Evolutionary conservation across 1,140 invertebrate species (phyloP).

Genomic region (Thaumetopoea pityocampa): DNA sequence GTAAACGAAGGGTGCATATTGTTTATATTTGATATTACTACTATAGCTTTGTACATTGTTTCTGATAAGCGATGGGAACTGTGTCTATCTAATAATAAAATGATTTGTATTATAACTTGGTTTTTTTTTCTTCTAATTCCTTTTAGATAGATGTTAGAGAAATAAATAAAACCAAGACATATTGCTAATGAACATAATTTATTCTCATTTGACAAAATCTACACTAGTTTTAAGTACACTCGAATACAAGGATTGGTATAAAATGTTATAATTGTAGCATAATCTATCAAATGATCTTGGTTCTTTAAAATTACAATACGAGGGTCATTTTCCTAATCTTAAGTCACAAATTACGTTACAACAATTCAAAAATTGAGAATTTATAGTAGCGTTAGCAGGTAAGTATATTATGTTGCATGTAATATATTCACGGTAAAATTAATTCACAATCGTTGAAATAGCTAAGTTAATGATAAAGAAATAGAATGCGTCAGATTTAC

Average conservation of each 20-base stretch:
- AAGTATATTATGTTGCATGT: not conserved
- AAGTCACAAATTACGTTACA: slow-evolving; percentile 8
- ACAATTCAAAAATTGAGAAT: slow-evolving; percentile 4
- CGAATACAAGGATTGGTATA: slow-evolving; percentile 74
- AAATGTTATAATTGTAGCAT: slow-evolving; percentile 69
- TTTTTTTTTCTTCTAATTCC: slow-evolving; percentile 33
- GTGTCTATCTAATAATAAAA: slow-evolving; percentile 78
- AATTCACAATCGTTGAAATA: no score
- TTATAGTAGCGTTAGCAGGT: slow-evolving; percentile 5
- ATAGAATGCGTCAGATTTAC: slow-evolving; percentile 14
- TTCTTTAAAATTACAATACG: slow-evolving; percentile 63
- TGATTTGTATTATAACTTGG: slow-evolving; percentile 75
- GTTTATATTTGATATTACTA: slow-evolving; percentile 78
- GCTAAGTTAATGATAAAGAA: no score
- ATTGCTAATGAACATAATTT: slow-evolving; percentile 72
- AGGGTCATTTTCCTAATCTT: slow-evolving; percentile 24
- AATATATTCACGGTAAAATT: not conserved
- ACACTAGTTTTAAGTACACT: slow-evolving; percentile 74
- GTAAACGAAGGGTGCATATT: slow-evolving; percentile 76
- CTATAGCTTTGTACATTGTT: slow-evolving; percentile 78
- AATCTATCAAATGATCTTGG: slow-evolving; percentile 60
- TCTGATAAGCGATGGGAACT: slow-evolving; percentile 77
- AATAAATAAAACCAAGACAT: slow-evolving; percentile 31
- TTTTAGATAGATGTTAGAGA: not conserved
- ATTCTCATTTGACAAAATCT: slow-evolving; percentile 76